phyloP scores from a whole-genome alignment of 2,888 invertebrate genomes.

The Sphaeridia pumilis region DNA sequence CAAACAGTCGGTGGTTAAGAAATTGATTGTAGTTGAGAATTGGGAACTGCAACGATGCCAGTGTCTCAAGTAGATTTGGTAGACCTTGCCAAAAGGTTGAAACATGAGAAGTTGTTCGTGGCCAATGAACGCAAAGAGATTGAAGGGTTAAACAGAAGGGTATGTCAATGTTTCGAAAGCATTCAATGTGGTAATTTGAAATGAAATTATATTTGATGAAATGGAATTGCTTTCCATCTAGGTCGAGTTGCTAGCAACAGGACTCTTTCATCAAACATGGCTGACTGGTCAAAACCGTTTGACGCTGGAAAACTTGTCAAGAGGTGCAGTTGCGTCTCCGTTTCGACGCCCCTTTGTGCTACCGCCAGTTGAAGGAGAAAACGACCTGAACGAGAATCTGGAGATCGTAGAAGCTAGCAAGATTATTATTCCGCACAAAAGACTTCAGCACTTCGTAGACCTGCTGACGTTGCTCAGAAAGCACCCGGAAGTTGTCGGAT shows the following conservation, averaged over 20 bases:
- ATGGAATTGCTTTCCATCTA: constrained; percentile 1
- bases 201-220: neutral
- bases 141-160: constrained; percentile 61
- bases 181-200: neutral
- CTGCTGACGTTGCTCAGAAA: constrained; percentile 26
- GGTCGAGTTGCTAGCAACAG: constrained; percentile 31
- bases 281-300: constrained; percentile 33
- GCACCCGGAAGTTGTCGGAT: constrained; percentile 32
- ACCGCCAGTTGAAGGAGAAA: constrained; percentile 18
- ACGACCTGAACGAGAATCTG: constrained; percentile 29
- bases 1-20: no score
- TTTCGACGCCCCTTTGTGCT: constrained; percentile 26
- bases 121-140: constrained; percentile 71
- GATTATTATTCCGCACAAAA: constrained; percentile 23
- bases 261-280: constrained; percentile 34
- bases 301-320: constrained; percentile 28
- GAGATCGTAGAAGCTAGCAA: constrained; percentile 34
- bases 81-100: constrained; percentile 56
- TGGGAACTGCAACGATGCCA: constrained; percentile 20
- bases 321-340: constrained; percentile 27
- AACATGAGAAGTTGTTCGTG: constrained; percentile 76
- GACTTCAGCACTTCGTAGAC: constrained; percentile 30
- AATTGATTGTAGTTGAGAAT: no score
- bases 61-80: constrained; percentile 43
- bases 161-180: constrained; percentile 40